Conservation (phyloP, 35 echinoderm and acorn worm genomes). For the Strongylocentrotus purpuratus region DNA sequence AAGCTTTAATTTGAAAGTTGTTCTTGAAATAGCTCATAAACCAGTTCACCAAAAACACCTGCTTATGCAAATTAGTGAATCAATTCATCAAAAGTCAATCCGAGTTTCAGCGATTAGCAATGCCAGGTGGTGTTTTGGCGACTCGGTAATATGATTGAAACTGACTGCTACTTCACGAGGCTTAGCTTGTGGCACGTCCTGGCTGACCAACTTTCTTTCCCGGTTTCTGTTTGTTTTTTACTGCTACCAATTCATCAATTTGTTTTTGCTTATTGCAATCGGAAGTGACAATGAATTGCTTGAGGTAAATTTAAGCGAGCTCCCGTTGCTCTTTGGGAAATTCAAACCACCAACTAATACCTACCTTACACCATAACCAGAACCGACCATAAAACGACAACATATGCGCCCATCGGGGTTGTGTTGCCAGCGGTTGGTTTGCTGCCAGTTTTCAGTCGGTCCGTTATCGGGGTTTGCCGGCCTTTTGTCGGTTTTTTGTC, state of each 20-base stretch:
- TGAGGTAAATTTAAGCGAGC: not conserved
- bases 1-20: not conserved
- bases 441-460: too few species aligned
- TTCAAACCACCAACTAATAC: too few species aligned
- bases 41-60: not conserved
- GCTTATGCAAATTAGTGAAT: not conserved
- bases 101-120: not conserved
- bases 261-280: not conserved
- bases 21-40: not conserved
- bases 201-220: not conserved
- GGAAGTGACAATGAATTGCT: not conserved
- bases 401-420: too few species aligned
- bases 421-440: too few species aligned
- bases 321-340: too few species aligned
- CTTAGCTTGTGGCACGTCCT: not conserved
- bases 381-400: too few species aligned
- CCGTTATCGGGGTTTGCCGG: too few species aligned
- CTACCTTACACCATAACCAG: too few species aligned
- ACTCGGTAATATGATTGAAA: not conserved
- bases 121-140: not conserved
- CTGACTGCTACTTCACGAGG: not conserved
- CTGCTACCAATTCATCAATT: not conserved
- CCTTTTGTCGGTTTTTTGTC: too few species aligned
- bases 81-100: slow-evolving; percentile 3
- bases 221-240: not conserved